Evolutionary conservation across 2,113 vertebrate genomes (phyloP).

Genomic region (Bufo gargarizans): DNA sequence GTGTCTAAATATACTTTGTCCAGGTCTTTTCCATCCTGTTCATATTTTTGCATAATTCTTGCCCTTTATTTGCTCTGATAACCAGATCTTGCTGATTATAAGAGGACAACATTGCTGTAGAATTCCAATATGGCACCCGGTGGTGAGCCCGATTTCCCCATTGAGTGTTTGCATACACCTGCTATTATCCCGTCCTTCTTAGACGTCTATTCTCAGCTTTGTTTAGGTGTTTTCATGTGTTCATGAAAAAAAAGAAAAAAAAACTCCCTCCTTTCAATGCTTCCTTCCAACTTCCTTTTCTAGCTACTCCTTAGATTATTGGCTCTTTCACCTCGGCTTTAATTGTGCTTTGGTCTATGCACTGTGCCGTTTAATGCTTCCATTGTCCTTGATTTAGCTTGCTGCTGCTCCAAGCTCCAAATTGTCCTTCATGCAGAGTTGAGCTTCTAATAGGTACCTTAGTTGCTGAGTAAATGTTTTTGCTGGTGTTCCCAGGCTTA

Average conservation of each 20-base stretch:
- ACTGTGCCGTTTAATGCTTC: slow-evolving; percentile 51
- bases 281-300: slow-evolving; percentile 6
- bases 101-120: not conserved
- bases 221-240: slow-evolving; percentile 46
- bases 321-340: slow-evolving; percentile 49
- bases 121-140: not conserved
- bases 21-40: not conserved
- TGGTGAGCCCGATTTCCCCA: not conserved
- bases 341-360: slow-evolving; percentile 48
- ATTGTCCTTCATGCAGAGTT: slow-evolving; percentile 88
- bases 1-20: not conserved
- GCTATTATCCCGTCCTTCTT: not conserved
- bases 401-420: slow-evolving; percentile 77
- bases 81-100: not conserved
- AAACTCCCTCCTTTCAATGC: not conserved
- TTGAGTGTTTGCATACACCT: slow-evolving; percentile 12
- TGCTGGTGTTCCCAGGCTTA: slow-evolving; percentile 66
- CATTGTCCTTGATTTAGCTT: slow-evolving; percentile 76
- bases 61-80: not conserved
- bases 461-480: slow-evolving; percentile 85
- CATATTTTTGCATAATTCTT: not conserved
- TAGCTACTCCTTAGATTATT: slow-evolving; percentile 25
- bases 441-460: slow-evolving; percentile 81
- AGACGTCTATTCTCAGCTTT: slow-evolving; percentile 15
- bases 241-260: not conserved